Evolutionary conservation across 2,113 vertebrate genomes (phyloP), one percentile per base, ranked within the genome.

Genomic region (Carassius auratus): DNA sequence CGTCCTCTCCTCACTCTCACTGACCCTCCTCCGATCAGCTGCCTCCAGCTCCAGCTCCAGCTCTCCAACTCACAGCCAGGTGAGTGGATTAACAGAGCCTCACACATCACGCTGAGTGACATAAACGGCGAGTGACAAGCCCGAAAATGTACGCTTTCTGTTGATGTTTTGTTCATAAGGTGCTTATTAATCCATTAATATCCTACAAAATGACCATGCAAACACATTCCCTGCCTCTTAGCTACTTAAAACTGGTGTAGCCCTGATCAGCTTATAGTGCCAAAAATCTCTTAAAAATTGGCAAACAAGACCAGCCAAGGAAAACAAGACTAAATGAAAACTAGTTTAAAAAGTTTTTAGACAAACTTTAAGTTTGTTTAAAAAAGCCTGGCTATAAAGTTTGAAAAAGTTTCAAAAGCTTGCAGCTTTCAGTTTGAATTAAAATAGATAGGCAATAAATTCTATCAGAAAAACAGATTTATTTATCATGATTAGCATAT

Each of bases 11-110:
- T 33, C 30, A 23, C 75, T 87, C 73, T 78, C 84, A 61, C 82
- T 80, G 26, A 55, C 17, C 52, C 74, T 64, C 66, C 19, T 36
- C n/a, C 21, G n/a, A 61, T 81, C 73, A 73, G 23, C 78, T 33
- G 71, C 59, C 78, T 30, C 30, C 30, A 30, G 30, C 30, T 50
- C 23, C 14, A 19, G 21, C 26, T n/a, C 66, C 38, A 42, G 38
- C 38, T 42, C 38, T 75, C 38, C 42, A 26, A 17, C 64, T 36
- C 42, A 50, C 45, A 5, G 12, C 61, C 61, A 1, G 64, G 13
- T 68, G 66, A 77, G 85, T 90, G 90, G 92, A 92, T 92, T 92
- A 93, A 87, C 89, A 76, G 36, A 71, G 19, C 42, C 33, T 42
- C 68, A 73, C 38, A 42, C 68, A 21, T 42, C 68, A 73, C 38